Evolutionary conservation across 2,113 vertebrate species (phyloP), one percentile per base, ranked within the genome.

Genomic region (Emydura subglobosa): DNA sequence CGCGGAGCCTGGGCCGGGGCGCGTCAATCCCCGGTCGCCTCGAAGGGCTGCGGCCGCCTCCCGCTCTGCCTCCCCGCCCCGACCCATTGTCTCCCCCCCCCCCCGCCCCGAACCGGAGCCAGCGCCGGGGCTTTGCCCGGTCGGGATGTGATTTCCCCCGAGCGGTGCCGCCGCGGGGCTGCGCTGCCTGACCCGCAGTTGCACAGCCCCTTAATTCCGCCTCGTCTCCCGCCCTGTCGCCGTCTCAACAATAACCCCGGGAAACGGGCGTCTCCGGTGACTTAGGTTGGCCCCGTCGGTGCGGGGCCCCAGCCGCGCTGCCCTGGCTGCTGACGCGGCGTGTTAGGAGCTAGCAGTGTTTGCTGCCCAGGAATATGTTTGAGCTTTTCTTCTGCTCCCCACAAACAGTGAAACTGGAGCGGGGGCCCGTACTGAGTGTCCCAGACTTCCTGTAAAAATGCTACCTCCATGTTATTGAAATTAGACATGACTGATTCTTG

Each of bases 171-270:
- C 29, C 3, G 27, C 13, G 5, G 57, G 27, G 57, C 57, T 27
- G 29, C 29, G 57, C 29, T 65, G 12, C 59, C 59, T 17, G 59
- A 3, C 4, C 17, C 8, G 21, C 53, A 2, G 19, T 1, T 1
- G 0, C 16, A 1, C 1, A 19, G 0, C 19, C 0, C 21, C 2
- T 5, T 0, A 6, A 5, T 7, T 10, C 47, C 51, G 3, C 57
- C 6, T 17, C 5, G 31, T 39, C 57, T 8, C 12, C 42, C 3
- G 29, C 22, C 4, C 14, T 34, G 29, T 7, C 4, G 13, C 12
- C 6, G 47, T 47, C 21, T 39, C 4, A 13, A 3, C 39, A 22
- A n/a, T 14, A 1, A 44, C 1, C 2, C 22, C 2, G 34, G 42
- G 14, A 29, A 6, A 22, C 0, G 27, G 29, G 6, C 9, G 34